Evolutionary conservation across 2,797 vertebrate species (phyloP), one percentile per base, ranked within the genome.

Genomic region (Ctenosaura bakeri): DNA sequence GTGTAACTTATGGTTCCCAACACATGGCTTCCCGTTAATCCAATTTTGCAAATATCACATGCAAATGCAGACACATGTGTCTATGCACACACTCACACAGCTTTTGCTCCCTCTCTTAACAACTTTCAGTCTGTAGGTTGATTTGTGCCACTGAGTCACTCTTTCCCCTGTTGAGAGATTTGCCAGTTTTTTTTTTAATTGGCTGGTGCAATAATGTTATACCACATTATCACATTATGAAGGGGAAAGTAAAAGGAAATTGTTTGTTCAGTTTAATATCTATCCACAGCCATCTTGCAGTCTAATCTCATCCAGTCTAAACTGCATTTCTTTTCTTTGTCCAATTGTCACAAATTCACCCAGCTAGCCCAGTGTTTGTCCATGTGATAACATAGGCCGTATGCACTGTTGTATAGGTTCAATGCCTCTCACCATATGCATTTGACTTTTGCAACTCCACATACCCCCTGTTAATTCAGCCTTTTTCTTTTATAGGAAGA

Each of bases 1-100:
- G 90, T 89, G 89, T 87, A 89, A 92, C 85, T 92, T 92, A 94
- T 59, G 90, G 90, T 83, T 66, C 85, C 85, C 79, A 90, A 66
- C 79, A 76, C 79, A 87, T 87, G 85, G 71, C 56, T 87, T 82
- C 46, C 59, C 29, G 18, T 86, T 90, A 83, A 90, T 90, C 89
- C 71, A 69, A 76, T 87, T 87, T 83, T 83, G 59, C 32, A 90
- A 74, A 87, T 87, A 87, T 76, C 80, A 74, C 64, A 73, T 46
- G 26, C 62, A 62, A 35, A 83, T 71, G 56, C 29, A 66, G 38
- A 35, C 79, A 69, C 29, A 69, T 32, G 10, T 69, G 29, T 69
- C 6, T 13, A 8, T 32, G 29, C 4, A 9, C 12, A 20, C 66
- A 29, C 16, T 24, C 54, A 87, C 38, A 52, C 3, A 69, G 18